Evolutionary conservation across 2,113 vertebrate genomes (phyloP).

Genomic region (Rhodinocichla rosea): DNA sequence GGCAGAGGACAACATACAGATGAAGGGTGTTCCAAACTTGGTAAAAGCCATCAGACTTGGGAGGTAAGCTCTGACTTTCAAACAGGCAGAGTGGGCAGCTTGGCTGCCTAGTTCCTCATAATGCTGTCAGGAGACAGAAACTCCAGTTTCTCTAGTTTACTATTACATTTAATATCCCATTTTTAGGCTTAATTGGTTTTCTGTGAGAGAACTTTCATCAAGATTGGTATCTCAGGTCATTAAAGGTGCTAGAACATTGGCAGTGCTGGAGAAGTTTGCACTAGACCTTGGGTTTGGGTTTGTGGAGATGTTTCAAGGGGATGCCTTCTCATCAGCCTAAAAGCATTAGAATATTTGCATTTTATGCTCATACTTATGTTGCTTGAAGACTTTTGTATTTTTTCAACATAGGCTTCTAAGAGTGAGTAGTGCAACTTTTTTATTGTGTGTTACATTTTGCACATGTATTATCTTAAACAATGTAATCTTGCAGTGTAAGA

Average conservation of each 20-base stretch:
- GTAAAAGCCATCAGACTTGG: constrained; percentile 75
- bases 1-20: constrained; percentile 78
- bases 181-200: not conserved
- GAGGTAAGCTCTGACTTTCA: constrained; percentile 76
- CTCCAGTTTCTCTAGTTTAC: not conserved
- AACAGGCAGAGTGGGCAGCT: constrained; percentile 58
- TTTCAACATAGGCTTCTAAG: not conserved
- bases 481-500: not conserved
- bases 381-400: not conserved
- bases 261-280: not conserved
- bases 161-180: not conserved
- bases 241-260: not conserved
- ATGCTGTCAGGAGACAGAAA: not conserved
- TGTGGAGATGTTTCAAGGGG: not conserved
- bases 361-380: not conserved
- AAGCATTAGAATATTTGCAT: not conserved
- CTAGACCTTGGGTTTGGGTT: not conserved
- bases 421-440: not conserved
- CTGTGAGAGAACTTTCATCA: not conserved
- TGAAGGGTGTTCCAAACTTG: constrained; percentile 80
- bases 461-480: not conserved
- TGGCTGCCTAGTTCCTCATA: not conserved
- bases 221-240: not conserved
- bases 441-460: not conserved
- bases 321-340: not conserved